Conservation (phyloP, 2,888 invertebrate genomes). For the Sclerodermus sp. region DNA sequence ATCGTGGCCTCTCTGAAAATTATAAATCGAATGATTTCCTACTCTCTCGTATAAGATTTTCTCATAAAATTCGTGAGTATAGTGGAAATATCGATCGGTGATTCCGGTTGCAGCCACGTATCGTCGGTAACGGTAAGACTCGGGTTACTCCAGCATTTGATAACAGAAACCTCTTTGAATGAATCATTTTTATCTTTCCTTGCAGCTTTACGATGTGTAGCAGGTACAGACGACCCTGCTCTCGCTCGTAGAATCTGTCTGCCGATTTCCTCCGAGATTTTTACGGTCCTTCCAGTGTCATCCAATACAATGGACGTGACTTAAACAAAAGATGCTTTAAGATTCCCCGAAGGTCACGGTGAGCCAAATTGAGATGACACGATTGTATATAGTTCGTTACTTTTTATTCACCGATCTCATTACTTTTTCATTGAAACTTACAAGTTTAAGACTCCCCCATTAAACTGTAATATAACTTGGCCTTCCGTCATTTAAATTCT, state of each 20-base stretch:
- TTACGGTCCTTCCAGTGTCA: background rate
- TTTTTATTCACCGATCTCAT: no score
- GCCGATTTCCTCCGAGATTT: background rate
- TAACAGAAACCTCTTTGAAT: background rate
- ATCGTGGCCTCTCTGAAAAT: no score
- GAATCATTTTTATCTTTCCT: background rate
- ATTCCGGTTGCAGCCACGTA: background rate
- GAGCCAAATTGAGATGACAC: no score
- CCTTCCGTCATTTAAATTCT: no score
- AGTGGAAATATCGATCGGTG: background rate
- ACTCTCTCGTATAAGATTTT: background rate
- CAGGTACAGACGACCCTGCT: background rate
- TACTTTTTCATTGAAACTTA: no score
- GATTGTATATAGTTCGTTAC: no score
- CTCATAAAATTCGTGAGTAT: background rate
- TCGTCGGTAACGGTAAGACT: background rate
- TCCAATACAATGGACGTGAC: background rate
- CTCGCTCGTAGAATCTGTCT: background rate
- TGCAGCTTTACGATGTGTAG: background rate
- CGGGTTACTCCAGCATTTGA: background rate
- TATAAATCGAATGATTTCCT: no score
- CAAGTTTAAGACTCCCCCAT: no score
- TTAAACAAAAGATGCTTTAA: no score
- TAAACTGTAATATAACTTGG: no score
- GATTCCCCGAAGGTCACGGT: no score